Evolutionary conservation across 2,888 invertebrate species (phyloP).

Genomic region (Anagyrus pseudococci): DNA sequence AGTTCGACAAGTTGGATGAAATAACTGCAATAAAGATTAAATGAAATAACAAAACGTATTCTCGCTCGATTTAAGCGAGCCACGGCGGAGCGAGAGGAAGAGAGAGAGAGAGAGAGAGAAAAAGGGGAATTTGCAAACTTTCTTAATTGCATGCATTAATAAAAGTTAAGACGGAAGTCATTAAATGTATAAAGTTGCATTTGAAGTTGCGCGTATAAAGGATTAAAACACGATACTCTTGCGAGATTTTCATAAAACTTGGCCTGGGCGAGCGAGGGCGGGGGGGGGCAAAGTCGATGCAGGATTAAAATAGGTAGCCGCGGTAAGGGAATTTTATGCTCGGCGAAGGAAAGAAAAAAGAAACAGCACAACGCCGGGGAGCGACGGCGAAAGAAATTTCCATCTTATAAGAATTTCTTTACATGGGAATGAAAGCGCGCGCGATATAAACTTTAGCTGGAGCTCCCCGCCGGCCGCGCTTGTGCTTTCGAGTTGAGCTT

Average conservation of each 20-base stretch:
- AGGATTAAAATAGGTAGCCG: conserved; percentile 34
- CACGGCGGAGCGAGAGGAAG: background rate
- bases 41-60: too few species aligned
- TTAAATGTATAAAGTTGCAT: conserved; percentile 33
- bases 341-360: too few species aligned
- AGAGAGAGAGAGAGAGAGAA: background rate
- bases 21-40: too few species aligned
- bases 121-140: conserved; percentile 14
- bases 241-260: conserved; percentile 31
- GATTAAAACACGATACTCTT: conserved; percentile 32
- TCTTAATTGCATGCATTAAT: conserved; percentile 10
- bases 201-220: conserved; percentile 31
- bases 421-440: too few species aligned
- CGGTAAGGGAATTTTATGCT: conserved; percentile 30
- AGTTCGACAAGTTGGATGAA: too few species aligned
- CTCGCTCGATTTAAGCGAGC: background rate
- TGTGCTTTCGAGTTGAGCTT: too few species aligned
- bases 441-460: too few species aligned
- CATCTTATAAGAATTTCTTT: conserved; percentile 21
- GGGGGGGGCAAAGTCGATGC: conserved; percentile 28
- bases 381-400: conserved; percentile 22
- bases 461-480: too few species aligned
- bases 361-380: too few species aligned
- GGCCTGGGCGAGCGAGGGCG: too few species aligned
- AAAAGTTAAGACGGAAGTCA: conserved; percentile 16